These are phyloP conservation scores for Holcopasites calliopsidis DNA, from an alignment of 1,140 invertebrate genomes.

Conservation along the genomic window DNA sequence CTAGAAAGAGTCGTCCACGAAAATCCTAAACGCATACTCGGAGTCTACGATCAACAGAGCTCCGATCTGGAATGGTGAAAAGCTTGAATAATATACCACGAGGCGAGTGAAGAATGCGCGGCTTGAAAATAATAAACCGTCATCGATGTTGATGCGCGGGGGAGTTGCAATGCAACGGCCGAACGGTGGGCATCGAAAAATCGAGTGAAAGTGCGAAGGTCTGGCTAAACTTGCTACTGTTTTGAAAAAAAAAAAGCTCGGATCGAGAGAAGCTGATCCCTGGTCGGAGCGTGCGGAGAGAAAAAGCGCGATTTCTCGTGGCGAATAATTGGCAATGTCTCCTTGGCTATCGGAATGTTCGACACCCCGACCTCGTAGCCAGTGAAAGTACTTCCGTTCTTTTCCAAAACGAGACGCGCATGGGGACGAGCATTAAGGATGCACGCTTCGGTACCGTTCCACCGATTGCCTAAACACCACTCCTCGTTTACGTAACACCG, in stretches of 20 bases:
- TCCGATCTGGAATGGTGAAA: no score
- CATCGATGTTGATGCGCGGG: not conserved
- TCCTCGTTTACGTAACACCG: slow-evolving; percentile 52
- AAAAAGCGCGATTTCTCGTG: slow-evolving; percentile 35
- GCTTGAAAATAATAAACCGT: not conserved
- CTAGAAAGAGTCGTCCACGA: no score
- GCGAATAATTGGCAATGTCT: slow-evolving; percentile 28
- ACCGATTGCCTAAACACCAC: slow-evolving; percentile 58
- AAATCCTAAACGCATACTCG: no score
- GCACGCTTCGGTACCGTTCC: slow-evolving; percentile 59
- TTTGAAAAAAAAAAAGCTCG: slow-evolving; percentile 58
- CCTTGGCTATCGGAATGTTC: slow-evolving; percentile 38
- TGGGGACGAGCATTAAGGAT: slow-evolving; percentile 52
- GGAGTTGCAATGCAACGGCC: not conserved
- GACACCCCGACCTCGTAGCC: slow-evolving; percentile 56
- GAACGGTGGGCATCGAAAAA: slow-evolving; percentile 35
- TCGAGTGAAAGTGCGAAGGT: slow-evolving; percentile 57
- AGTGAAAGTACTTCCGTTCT: slow-evolving; percentile 74
- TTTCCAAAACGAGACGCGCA: slow-evolving; percentile 66
- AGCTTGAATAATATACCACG: no score
- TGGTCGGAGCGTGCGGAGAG: no score
- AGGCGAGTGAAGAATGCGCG: not conserved
- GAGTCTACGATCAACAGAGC: no score
- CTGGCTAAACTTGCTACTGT: no score
- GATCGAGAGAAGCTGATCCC: no score